Conservation (phyloP, 2,888 invertebrate genomes). For the Hedychridium roseum region DNA sequence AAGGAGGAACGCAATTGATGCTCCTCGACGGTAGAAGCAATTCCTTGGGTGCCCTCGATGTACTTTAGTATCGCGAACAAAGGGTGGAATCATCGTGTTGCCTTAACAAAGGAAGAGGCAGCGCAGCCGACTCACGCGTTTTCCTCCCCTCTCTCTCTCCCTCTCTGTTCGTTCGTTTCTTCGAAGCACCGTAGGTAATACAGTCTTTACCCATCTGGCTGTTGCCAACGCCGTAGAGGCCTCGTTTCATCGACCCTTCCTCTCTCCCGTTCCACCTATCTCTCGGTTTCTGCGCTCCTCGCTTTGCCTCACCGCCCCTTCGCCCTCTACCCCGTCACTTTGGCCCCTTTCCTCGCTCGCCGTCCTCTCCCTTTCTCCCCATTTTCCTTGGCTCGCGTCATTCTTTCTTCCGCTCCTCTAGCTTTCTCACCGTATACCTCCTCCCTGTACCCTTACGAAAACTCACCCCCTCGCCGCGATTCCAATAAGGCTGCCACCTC, state of each 20-base stretch:
- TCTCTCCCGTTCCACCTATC: conserved; percentile 27
- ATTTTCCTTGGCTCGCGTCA: conserved; percentile 29
- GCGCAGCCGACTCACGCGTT: conserved; percentile 30
- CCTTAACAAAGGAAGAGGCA: conserved; percentile 38
- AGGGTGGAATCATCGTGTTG: conserved; percentile 42
- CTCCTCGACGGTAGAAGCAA: conserved; percentile 23
- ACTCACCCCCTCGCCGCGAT: conserved; percentile 51
- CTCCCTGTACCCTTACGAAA: conserved; percentile 51
- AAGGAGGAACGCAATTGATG: conserved; percentile 44
- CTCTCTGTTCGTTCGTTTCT: conserved; percentile 41
- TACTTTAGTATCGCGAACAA: conserved; percentile 46
- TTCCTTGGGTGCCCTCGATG: conserved; percentile 30
- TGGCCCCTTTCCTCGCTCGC: conserved; percentile 22
- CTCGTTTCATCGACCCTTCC: conserved; percentile 55
- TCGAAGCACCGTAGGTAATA: conserved; percentile 51
- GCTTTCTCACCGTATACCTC: conserved; percentile 7
- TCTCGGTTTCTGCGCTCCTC: conserved; percentile 22
- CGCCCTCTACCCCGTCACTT: conserved; percentile 26
- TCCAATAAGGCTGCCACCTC: conserved; percentile 58
- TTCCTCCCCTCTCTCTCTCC: conserved; percentile 32
- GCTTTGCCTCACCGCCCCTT: conserved; percentile 23
- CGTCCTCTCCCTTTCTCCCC: conserved; percentile 18
- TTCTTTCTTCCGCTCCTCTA: conserved; percentile 10
- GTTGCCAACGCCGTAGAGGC: conserved; percentile 54
- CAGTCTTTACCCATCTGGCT: conserved; percentile 53